A percentile compares a stretch with the other conserved stretches of the same genome.
phyloP scores from a whole-genome alignment of 1,140 invertebrate genomes.

The Myzus persicae region DNA sequence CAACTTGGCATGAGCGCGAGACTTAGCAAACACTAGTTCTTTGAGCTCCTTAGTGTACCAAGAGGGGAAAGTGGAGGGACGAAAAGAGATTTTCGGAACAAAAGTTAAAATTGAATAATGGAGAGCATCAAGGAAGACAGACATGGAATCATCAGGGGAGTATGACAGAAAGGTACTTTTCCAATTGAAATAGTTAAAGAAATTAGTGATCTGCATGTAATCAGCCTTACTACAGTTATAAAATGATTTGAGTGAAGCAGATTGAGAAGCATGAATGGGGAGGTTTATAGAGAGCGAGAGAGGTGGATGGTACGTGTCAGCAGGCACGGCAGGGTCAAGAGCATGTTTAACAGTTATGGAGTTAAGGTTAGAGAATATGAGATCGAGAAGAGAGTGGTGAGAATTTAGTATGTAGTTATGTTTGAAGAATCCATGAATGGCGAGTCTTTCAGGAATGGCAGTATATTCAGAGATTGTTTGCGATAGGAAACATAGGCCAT shows the following conservation, averaged over 20 bases:
- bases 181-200: constrained; percentile 3
- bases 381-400: background rate
- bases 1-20: too few relatives aligned
- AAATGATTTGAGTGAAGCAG: background rate
- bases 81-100: too few relatives aligned
- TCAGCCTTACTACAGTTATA: background rate
- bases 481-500: background rate
- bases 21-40: too few relatives aligned
- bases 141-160: too few relatives aligned
- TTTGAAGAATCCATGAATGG: too few relatives aligned
- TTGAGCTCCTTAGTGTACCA: too few relatives aligned
- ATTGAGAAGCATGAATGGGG: background rate
- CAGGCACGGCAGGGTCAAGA: background rate
- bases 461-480: background rate
- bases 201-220: background rate
- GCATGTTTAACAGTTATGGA: background rate
- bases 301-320: background rate
- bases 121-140: too few relatives aligned
- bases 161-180: background rate
- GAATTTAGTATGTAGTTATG: background rate
- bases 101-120: too few relatives aligned
- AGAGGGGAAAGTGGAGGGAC: too few relatives aligned
- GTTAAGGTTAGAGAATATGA: background rate
- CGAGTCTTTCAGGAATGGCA: background rate
- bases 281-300: background rate